Conservation (phyloP, 2,888 invertebrate genomes). For the Ectropis crepuscularia region DNA sequence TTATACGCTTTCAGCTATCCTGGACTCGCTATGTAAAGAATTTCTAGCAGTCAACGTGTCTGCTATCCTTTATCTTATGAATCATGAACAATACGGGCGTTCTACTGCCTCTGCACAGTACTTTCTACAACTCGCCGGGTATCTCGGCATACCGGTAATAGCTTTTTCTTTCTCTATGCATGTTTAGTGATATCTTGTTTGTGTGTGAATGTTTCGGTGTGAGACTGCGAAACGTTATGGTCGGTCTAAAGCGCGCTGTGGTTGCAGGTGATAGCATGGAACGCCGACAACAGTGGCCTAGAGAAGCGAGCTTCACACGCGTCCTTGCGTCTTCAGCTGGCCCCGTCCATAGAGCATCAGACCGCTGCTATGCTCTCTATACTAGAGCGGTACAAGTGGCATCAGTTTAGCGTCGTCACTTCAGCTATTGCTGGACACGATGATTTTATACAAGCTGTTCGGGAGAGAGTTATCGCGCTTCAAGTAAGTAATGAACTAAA, state of each 20-base stretch:
- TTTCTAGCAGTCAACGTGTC: constrained; percentile 95
- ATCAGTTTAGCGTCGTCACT: constrained; percentile 97
- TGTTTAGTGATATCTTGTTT: constrained; percentile 23
- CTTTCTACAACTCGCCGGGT: constrained; percentile 96
- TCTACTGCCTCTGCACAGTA: constrained; percentile 97
- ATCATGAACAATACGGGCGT: constrained; percentile 96
- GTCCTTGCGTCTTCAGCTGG: constrained; percentile 95
- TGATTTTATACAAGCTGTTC: constrained; percentile 97
- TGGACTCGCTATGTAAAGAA: constrained; percentile 94
- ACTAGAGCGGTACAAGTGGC: constrained; percentile 97
- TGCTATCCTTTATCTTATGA: constrained; percentile 97
- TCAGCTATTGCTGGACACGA: constrained; percentile 97
- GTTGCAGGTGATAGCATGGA: constrained; percentile 94
- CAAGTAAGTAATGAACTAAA: constrained; percentile 80
- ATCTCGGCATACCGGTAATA: constrained; percentile 94
- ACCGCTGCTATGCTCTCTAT: constrained; percentile 98
- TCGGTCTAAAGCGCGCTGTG: constrained; percentile 13
- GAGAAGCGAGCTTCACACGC: constrained; percentile 92
- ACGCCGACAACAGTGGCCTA: constrained; percentile 97
- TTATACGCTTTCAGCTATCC: constrained; percentile 88
- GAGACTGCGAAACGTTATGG: too few species aligned
- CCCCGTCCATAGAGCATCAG: constrained; percentile 98
- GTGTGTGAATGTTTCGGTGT: too few species aligned
- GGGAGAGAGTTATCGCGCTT: constrained; percentile 93
- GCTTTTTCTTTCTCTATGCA: constrained; percentile 51